Evolutionary conservation across 2,113 vertebrate genomes (phyloP), one percentile per base, ranked within the genome.

Genomic region (Microcebus tavaratra): DNA sequence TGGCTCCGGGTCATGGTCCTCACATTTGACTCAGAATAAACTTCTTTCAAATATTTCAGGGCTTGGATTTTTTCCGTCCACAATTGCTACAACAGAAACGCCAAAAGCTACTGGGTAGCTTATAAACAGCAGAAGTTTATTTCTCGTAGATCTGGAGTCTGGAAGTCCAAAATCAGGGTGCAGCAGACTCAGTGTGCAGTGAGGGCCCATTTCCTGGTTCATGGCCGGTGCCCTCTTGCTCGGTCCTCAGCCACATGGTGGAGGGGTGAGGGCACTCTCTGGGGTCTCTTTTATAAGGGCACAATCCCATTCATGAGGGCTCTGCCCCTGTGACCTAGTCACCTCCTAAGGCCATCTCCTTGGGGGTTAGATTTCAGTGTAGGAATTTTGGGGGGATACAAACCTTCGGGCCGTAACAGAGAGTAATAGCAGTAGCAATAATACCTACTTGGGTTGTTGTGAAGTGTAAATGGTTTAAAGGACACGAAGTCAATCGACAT

Each of bases 401-500:
- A 76, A 50, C 23, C 25, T 17, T 34, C 70, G 48, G 8, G 36
- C n/a, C 27, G 12, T 3, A 42, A 61, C n/a, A 68, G 48, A 36
- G 29, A 48, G 34, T 48, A 55, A 39, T 50, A 23, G 17, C 20
- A 63, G 29, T 18, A 75, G 36, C 20, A 72, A 36, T 18, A 84
- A 48, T 14, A 72, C 20, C 42, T 29, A 9, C 48, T 76, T 63
- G 29, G 68, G 53, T 42, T 27, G 29, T 18, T 14, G 65, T 31
- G 23, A 67, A 15, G 63, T 34, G 12, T 34, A 39, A 67, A 48
- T 15, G 15, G 39, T n/a, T 82, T 45, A 57, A 50, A 67, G 17
- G 5, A 0, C 5, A 34, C 20, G 17, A 59, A 55, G 39, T 50
- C 59, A 15, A 3, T 6, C 18, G 20, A 8, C 21, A 18, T 0